Percentiles rank a stretch among this genome's conserved stretches.
phyloP scores from a whole-genome alignment of 2,797 vertebrate species.

The Loris lydekkerianus region DNA sequence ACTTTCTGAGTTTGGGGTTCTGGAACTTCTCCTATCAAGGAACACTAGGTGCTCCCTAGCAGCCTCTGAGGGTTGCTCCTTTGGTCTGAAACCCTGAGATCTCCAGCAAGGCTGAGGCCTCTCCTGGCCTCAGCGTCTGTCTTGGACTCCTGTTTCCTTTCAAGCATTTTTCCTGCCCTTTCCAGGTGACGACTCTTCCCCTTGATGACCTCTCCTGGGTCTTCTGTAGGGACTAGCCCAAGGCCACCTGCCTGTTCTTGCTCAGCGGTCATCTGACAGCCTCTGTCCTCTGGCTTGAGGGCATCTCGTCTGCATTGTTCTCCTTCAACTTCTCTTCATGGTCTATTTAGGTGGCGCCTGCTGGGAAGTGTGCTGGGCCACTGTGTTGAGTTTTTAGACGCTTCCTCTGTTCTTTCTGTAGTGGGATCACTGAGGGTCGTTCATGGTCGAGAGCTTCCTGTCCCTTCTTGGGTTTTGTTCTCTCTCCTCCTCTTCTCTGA shows the following conservation, averaged over 20 bases:
- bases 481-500: neutral
- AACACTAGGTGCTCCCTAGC: neutral
- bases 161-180: neutral
- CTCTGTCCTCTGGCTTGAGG: neutral
- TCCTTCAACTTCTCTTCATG: neutral
- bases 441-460: neutral
- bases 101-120: neutral
- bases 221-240: neutral
- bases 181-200: neutral
- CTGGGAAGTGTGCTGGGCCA: neutral
- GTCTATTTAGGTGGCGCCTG: neutral
- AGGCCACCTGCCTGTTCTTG: neutral
- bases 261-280: neutral
- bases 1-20: neutral
- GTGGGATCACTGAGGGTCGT: neutral
- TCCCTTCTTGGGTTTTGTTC: neutral
- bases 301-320: neutral
- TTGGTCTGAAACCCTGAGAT: neutral
- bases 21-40: neutral
- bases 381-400: neutral
- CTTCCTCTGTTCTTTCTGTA: neutral
- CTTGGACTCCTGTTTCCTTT: conserved; percentile 10
- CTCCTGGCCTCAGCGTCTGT: neutral
- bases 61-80: neutral
- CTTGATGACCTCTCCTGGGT: neutral